phyloP scores from a whole-genome alignment of 2,113 vertebrate species.

The Xiphorhynchus elegans region DNA sequence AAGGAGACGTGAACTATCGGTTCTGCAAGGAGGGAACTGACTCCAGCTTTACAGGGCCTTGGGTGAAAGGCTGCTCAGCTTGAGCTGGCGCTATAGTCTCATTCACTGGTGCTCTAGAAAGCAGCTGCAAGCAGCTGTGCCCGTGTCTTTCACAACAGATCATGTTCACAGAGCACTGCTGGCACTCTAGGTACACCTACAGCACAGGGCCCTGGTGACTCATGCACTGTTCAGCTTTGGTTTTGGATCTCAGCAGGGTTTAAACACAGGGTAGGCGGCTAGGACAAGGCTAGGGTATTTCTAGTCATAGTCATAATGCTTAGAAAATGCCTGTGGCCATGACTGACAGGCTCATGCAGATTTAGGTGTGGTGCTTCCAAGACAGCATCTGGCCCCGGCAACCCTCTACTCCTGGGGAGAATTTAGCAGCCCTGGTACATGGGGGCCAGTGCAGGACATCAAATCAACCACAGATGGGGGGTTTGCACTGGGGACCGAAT shows the following conservation, averaged over 20 bases:
- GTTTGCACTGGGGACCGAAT: not conserved
- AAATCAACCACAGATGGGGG: not conserved
- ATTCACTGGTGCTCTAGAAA: not conserved
- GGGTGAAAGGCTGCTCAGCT: not conserved
- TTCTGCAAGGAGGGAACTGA: not conserved
- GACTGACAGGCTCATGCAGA: not conserved
- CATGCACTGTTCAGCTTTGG: not conserved
- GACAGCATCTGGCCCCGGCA: not conserved
- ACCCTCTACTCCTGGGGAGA: not conserved
- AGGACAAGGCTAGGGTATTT: not conserved
- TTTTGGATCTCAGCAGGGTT: constrained; percentile 18
- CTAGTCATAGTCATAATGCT: constrained; percentile 7
- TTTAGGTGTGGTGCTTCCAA: not conserved
- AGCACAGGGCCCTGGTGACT: not conserved
- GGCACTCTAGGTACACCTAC: not conserved
- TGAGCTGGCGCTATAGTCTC: not conserved
- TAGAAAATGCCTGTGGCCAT: not conserved
- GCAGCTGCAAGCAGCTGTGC: not conserved
- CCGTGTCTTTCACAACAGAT: not conserved
- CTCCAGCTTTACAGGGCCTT: not conserved
- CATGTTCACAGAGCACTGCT: accelerated
- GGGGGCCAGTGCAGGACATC: not conserved
- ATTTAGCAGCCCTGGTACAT: not conserved
- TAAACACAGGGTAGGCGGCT: not conserved
- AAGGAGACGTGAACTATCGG: not conserved